Percentiles rank a stretch among this genome's conserved stretches.
These are phyloP conservation scores for Mustela nigripes DNA, from an alignment of 2,113 vertebrate species.

Conservation along the genomic window DNA sequence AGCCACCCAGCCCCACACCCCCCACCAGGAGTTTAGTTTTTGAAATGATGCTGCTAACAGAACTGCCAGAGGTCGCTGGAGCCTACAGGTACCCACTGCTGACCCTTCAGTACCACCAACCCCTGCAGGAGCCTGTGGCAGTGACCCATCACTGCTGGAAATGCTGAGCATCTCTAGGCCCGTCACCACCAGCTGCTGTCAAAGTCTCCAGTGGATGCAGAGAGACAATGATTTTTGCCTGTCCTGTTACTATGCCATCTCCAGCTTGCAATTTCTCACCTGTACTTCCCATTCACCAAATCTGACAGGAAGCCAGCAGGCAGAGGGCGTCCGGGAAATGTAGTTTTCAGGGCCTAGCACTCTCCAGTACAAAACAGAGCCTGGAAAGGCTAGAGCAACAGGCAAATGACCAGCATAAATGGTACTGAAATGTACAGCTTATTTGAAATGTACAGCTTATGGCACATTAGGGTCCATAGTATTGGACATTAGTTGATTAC, in stretches of 20 bases:
- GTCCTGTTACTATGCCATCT: background rate
- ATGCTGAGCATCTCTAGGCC: background rate
- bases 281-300: background rate
- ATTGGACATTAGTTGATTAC: background rate
- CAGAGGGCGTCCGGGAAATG: constrained; percentile 20
- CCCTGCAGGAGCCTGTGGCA: background rate
- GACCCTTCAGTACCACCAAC: background rate
- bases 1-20: background rate
- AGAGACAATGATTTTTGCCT: background rate
- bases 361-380: background rate
- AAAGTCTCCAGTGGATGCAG: background rate
- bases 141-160: background rate
- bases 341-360: background rate
- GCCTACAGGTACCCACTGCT: background rate
- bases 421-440: background rate
- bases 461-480: background rate
- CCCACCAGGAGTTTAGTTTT: background rate
- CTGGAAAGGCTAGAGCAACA: background rate
- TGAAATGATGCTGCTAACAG: background rate
- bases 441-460: constrained; percentile 13
- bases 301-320: background rate
- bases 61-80: background rate
- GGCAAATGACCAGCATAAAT: constrained; percentile 37
- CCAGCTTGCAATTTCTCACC: background rate
- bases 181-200: background rate